Evolutionary conservation across 2,888 invertebrate genomes (phyloP), one percentile per base, ranked within the genome.

Genomic region (Sthenelais limicola): DNA sequence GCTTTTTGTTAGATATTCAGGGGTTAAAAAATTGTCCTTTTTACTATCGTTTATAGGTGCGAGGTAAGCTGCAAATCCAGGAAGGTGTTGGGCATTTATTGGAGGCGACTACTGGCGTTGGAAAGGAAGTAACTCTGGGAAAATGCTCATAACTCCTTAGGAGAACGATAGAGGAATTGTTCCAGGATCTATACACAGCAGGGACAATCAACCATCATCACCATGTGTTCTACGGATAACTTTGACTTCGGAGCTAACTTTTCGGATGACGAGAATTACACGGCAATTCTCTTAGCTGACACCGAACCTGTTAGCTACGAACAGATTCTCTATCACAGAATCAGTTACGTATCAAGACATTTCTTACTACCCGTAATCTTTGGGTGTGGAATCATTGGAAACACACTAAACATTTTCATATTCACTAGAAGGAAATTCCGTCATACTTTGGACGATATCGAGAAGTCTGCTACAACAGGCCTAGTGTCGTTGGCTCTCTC

Each of bases 401-500:
- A 70, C 54, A 38, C 38, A 1, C 70, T 70, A 38, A 70, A 70
- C 21, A 70, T 70, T 18, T 21, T 70, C 43, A 70, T 54, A 21
- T 70, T 70, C 54, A 52, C 70, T 7, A 35, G 70, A 21, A 43
- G 70, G 5, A 51, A 43, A 35, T 70, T 51, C 54, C 54, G 70
- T 0, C 28, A 70, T 38, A 67, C 66, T 28, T 56, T 70, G 49
- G 62, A 62, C 51, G 62, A 72, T 56, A 70, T 76, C 26, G 76
- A 76, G 54, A 69, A 47, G 66, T 72, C 76, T 12, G 74, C 76
- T 43, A 72, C 72, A n/a, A 67, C 71, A 18, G 74, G 76, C 3
- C 76, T 76, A 18, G 68, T 74, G 38, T 67, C 74, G 9, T 58
- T 76, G 43, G 74, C 76, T n/a, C 43, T 73, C n/a, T 76, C 76